Percentiles rank a stretch among this genome's conserved stretches.
Conservation (phyloP, 2,797 vertebrate genomes). For the Esox lucius region DNA sequence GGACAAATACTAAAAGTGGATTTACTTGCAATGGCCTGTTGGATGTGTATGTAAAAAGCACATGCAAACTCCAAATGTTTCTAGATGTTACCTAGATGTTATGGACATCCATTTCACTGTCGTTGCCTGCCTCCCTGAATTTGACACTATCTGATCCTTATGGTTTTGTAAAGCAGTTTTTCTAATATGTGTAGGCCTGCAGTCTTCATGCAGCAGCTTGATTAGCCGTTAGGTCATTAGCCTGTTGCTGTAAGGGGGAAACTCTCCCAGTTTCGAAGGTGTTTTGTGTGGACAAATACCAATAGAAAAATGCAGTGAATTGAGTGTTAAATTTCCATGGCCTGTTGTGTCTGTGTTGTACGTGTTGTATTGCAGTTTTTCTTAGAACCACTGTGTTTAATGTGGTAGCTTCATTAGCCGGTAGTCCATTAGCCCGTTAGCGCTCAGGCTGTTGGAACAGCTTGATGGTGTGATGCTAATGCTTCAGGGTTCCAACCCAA, state of each 20-base stretch:
- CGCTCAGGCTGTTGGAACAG: constrained; percentile 82
- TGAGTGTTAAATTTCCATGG: constrained; percentile 36
- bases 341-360: constrained; percentile 34
- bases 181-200: not conserved
- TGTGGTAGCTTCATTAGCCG: constrained; percentile 74
- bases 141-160: too few species aligned
- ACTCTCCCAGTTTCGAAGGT: not conserved
- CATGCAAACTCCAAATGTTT: too few species aligned
- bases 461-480: constrained; percentile 77
- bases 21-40: too few species aligned
- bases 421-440: constrained; percentile 80
- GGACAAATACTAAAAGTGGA: too few species aligned
- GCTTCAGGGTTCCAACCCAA: constrained; percentile 76
- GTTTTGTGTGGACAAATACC: not conserved
- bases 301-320: not conserved
- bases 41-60: too few species aligned
- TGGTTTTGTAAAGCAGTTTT: not conserved
- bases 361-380: constrained; percentile 45
- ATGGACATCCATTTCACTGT: too few species aligned
- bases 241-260: not conserved
- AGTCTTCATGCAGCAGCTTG: not conserved
- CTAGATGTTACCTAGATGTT: too few species aligned
- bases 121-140: too few species aligned
- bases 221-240: not conserved
- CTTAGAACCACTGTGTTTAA: constrained; percentile 56